A percentile compares a stretch with the other conserved stretches of the same genome.
phyloP scores from a whole-genome alignment of 2,113 vertebrate genomes.

The Miniopterus natalensis region DNA sequence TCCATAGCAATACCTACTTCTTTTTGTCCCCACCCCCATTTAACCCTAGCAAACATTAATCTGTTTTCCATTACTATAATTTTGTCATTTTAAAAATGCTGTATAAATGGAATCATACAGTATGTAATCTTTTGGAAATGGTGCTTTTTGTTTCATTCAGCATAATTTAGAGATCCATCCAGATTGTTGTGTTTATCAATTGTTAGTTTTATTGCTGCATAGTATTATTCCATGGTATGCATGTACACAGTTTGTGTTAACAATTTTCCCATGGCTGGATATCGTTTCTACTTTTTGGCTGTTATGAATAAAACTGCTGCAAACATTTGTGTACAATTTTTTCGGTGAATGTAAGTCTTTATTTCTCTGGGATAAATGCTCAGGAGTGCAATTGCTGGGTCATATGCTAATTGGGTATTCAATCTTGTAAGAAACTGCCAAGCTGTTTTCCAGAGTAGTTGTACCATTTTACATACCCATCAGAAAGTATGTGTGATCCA shows the following conservation, averaged over 20 bases:
- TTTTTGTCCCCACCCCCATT: neutral
- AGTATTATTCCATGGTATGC: neutral
- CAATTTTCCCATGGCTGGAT: neutral
- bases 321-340: slow-evolving; percentile 1
- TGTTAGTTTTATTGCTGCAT: slow-evolving; percentile 49
- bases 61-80: neutral
- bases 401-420: slow-evolving; percentile 34
- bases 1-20: slow-evolving; percentile 15
- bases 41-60: neutral
- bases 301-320: slow-evolving; percentile 21
- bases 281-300: neutral
- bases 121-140: neutral
- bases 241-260: neutral
- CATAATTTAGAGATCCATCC: slow-evolving; percentile 32
- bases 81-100: slow-evolving; percentile 30
- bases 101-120: neutral
- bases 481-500: neutral
- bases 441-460: slow-evolving; percentile 19
- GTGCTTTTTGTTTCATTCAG: slow-evolving; percentile 42
- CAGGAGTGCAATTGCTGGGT: neutral
- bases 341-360: neutral
- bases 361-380: neutral
- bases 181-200: neutral
- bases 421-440: slow-evolving; percentile 22
- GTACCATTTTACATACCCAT: slow-evolving; percentile 18